Evolutionary conservation across 2,797 vertebrate genomes (phyloP), one percentile per base, ranked within the genome.

Genomic region (Myotis planiceps): DNA sequence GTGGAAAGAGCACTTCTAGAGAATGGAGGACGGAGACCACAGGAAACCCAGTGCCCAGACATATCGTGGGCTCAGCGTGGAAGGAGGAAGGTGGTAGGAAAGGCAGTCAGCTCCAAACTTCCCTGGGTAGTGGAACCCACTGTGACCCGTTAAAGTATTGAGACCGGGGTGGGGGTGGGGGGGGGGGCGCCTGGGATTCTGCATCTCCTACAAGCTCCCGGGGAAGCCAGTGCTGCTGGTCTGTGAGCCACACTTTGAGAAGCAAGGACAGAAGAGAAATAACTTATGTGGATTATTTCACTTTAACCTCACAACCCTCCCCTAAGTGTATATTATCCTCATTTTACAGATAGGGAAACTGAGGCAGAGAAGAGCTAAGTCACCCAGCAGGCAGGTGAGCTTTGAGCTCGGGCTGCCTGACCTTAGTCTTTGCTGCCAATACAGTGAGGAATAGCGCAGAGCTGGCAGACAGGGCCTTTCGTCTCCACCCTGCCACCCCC

Each of bases 251-350:
- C 39, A 16, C 16, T 49, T 21, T 2, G 37, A 42, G 66, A 32
- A 78, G 37, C 12, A 39, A 69, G 51, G 32, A 32, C 29, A 10
- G 6, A 9, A 75, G 47, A 47, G n/a, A 79, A 32, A 39, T 13
- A 21, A 13, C 2, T 18, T 3, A 4, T 0, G 0, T 0, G 15
- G 39, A n/a, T 68, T 15, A 23, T 51, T 25, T 63, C 37, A 9
- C 6, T 6, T 45, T 21, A 47, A 15, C 49, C 29, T 68, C 39
- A 29, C 39, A 63, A 29, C 16, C 25, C 5, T 19, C 27, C 58
- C 47, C 83, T 27, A 42, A 42, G 15, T 25, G 9, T 4, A 10
- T 1, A 0, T 21, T 15, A 45, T 19, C 27, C 55, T 66, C 18
- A 47, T 53, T 84, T 81, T n/a, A 71, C 16, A 82, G 32, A 45